phyloP scores from a whole-genome alignment of 2,888 invertebrate genomes.

The Rhabditoides inermis region DNA sequence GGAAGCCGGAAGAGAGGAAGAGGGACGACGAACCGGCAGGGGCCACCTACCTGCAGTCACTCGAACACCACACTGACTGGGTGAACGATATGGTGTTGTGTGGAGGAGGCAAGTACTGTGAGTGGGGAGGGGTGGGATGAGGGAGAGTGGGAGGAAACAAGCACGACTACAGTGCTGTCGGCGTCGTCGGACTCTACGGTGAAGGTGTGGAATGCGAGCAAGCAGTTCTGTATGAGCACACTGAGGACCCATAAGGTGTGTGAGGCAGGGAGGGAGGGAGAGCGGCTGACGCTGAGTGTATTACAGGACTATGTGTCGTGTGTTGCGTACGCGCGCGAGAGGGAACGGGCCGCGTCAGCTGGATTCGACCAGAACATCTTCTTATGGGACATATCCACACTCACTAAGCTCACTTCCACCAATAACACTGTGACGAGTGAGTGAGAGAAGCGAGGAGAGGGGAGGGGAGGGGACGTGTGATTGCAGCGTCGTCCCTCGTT shows the following conservation, averaged over 20 bases:
- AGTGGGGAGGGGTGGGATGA: background rate
- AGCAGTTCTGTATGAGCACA: conserved; percentile 98
- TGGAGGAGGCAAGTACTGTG: conserved; percentile 87
- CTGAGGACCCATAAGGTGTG: conserved; percentile 73
- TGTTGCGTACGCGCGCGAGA: conserved; percentile 89
- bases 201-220: conserved; percentile 98
- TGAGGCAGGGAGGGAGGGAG: background rate
- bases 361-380: conserved; percentile 92
- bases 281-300: no score
- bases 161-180: conserved; percentile 72
- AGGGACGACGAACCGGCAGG: conserved; percentile 11
- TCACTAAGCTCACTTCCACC: conserved; percentile 90
- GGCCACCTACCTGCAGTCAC: conserved; percentile 75
- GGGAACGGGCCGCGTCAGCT: conserved; percentile 81
- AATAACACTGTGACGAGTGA: conserved; percentile 95
- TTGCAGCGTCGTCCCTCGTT: conserved; percentile 77
- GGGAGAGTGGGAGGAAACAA: background rate
- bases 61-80: conserved; percentile 99
- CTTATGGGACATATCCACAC: conserved; percentile 94
- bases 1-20: conserved; percentile 55
- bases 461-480: background rate
- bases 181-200: conserved; percentile 98
- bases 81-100: conserved; percentile 97
- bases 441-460: background rate
- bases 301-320: conserved; percentile 84